phyloP scores from a whole-genome alignment of 2,797 vertebrate species.

The Pangasius krempfi region DNA sequence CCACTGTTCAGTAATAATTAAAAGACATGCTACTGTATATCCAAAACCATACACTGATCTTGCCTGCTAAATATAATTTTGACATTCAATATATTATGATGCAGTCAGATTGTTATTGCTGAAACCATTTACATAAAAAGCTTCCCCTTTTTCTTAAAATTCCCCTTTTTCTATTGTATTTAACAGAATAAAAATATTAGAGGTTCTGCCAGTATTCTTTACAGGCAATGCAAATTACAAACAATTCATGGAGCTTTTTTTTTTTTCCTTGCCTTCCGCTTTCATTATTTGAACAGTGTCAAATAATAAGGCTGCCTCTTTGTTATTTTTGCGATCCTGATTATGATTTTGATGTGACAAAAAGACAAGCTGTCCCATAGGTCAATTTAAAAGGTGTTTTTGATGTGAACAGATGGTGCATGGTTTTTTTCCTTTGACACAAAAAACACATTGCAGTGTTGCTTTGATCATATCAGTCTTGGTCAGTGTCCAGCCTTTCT shows the following conservation, averaged over 20 bases:
- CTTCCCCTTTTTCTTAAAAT: neutral
- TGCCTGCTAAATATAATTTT: neutral
- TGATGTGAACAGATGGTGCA: conserved; percentile 28
- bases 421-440: conserved; percentile 20
- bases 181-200: neutral
- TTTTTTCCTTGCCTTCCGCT: neutral
- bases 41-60: neutral
- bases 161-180: neutral
- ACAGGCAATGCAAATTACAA: neutral
- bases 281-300: neutral
- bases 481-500: conserved; percentile 7
- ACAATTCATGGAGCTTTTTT: neutral
- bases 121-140: neutral
- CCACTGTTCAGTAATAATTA: neutral
- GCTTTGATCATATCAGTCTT: conserved; percentile 32
- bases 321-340: neutral
- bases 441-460: conserved; percentile 1
- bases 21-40: too few species aligned
- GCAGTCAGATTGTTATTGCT: neutral
- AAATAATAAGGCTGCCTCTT: neutral
- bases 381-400: conserved; percentile 27
- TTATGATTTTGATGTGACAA: conserved; percentile 6
- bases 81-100: neutral
- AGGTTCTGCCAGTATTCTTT: neutral
- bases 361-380: neutral